These are phyloP conservation scores for Dromaius novaehollandiae DNA, from an alignment of 2,113 vertebrate genomes.

Conservation along the genomic window DNA sequence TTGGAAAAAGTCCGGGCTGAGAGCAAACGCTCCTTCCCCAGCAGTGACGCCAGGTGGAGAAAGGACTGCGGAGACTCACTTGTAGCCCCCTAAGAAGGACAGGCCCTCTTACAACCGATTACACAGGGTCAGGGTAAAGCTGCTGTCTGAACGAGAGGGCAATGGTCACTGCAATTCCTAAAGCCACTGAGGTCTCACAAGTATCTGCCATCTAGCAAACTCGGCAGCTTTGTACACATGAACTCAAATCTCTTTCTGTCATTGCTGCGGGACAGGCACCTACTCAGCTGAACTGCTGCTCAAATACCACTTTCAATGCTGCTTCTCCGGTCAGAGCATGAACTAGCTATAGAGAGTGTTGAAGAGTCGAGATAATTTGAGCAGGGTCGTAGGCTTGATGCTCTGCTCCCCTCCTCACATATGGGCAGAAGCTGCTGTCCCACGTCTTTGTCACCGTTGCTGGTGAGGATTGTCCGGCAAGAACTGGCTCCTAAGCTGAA, in stretches of 20 bases:
- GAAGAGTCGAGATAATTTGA: neutral
- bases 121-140: neutral
- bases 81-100: neutral
- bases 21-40: neutral
- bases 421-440: neutral
- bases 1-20: neutral
- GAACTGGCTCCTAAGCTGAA: neutral
- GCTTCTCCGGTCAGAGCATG: neutral
- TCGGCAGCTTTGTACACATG: neutral
- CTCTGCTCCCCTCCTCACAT: neutral
- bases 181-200: neutral
- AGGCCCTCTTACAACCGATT: neutral
- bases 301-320: neutral
- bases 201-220: neutral
- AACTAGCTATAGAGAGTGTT: fast-evolving
- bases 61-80: neutral
- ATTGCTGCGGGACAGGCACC: neutral
- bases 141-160: neutral
- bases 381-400: neutral
- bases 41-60: fast-evolving
- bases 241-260: neutral
- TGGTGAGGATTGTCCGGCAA: neutral
- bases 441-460: neutral
- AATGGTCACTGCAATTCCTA: fast-evolving
- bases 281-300: neutral